Base-by-base conservation (phyloP, 1,140 invertebrate species). In the Drosophila sp. region DNA sequence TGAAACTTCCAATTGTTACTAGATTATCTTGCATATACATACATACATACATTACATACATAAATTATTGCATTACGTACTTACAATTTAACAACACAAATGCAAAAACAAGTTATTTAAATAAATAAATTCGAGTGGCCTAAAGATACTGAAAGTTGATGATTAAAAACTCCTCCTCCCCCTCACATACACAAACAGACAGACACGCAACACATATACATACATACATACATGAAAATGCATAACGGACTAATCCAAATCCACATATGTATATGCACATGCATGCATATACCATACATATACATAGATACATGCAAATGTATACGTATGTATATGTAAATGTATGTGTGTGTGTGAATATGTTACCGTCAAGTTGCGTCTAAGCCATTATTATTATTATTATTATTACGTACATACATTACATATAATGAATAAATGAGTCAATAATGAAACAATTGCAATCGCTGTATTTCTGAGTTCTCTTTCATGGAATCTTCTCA, bases 341-440 rank as follows among this genome's bases (percentile, higher is more conserved):
- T 29, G 40, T 67, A 23, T 47, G 8, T 44, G 29, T 38, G 41
- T 41, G 54, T 60, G 61, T 41, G 60, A 25, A 41, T 40, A 41
- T 41, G 44, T 58, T 56, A 40, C 38, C 57, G 66, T 50, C 47
- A 63, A 60, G 40, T 66, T 47, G 50, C 47, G n/a, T 67, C 72
- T 64, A 72, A 79, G 56, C 62, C 65, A 79, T 72, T 35, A 78
- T 64, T 63, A 72, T 65, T 63, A 72, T 65, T 73, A 74, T 57
- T 66, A 76, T 60, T 72, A 66, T 66, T 44, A 66, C 44, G 44
- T 50, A 50, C 44, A 50, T 66, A 66, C 55, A 70, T 64, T 60
- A 72, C 44, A 55, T 61, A 72, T 56, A 60, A 72, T 44, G 57
- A 79, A 79, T 79, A 79, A 77, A 79, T 58, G 65, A 72, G 55